Evolutionary conservation across 2,113 vertebrate species (phyloP), one percentile per base, ranked within the genome.

Genomic region (Cynopterus brachyotis): DNA sequence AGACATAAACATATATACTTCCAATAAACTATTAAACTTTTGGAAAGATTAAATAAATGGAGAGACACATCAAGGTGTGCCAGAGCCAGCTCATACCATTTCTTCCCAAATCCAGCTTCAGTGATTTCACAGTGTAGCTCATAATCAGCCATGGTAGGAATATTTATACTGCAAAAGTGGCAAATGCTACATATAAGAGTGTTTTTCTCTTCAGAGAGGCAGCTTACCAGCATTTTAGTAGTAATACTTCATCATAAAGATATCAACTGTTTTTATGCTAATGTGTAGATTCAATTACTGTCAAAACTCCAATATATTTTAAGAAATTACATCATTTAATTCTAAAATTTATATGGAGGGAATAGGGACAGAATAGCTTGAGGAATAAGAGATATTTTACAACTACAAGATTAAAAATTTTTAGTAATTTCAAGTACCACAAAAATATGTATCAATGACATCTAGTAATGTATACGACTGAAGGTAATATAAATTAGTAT

Each of bases 161-260:
- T 57, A 62, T 50, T 35, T 37, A 40, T 55, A 45, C 55, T 26
- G 66, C 2, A 40, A 69, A 66, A 69, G 30, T 67, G 59, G 64
- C 10, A 75, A 91, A 30, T 9, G 62, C 42, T 73, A 45, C 1
- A 20, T 19, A 62, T n/a, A 5, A 37, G 55, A 32, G 24, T 26
- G 79, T 59, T 70, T 32, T 57, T 32, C 6, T 50, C n/a, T 76
- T 83, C 17, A 89, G 28, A 64, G 42, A 81, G 32, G 60, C 15
- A 87, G n/a, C 75, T 90, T 66, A 78, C 26, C 55, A 95, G 81
- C 28, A 87, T 83, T 93, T 95, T 60, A 91, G 32, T 79, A 30
- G 17, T 62, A 67, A 32, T n/a, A 72, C 26, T 32, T 22, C 28
- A 96, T 53, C 62, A 91, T 76, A 85, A 92, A 64, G 40, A 76